Evolutionary conservation across 2,888 invertebrate species (phyloP).

Genomic region (Liposcelis brunnea): DNA sequence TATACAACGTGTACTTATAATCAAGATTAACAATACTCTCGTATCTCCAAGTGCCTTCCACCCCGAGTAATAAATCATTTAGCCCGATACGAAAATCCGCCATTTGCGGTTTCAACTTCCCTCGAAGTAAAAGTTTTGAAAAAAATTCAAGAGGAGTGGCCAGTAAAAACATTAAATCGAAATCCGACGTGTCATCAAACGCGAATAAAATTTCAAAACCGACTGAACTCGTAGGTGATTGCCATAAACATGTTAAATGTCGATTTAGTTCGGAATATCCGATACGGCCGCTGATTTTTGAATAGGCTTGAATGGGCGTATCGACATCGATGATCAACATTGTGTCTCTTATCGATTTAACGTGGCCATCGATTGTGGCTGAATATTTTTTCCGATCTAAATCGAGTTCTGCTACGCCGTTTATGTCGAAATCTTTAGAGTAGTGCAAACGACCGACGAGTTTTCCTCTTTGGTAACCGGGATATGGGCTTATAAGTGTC

Average conservation of each 20-base stretch:
- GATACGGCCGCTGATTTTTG: conserved; percentile 45
- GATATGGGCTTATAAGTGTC: conserved; percentile 43
- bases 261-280: conserved; percentile 51
- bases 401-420: conserved; percentile 51
- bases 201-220: conserved; percentile 50
- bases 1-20: conserved; percentile 57
- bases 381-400: conserved; percentile 52
- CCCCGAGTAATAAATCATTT: conserved; percentile 55
- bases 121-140: conserved; percentile 45
- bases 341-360: conserved; percentile 53
- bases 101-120: conserved; percentile 47
- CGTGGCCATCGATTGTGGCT: conserved; percentile 47
- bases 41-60: conserved; percentile 62
- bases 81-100: conserved; percentile 59
- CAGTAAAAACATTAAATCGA: conserved; percentile 53
- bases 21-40: conserved; percentile 51
- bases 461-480: conserved; percentile 49
- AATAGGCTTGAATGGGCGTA: conserved; percentile 49
- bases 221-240: conserved; percentile 46
- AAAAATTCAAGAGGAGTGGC: conserved; percentile 57
- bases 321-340: conserved; percentile 58
- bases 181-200: conserved; percentile 40
- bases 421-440: conserved; percentile 42
- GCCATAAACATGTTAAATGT: conserved; percentile 55
- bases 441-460: conserved; percentile 47